Percentiles rank a stretch among this genome's conserved stretches.
These are phyloP conservation scores for Drosophila sucinea DNA, from an alignment of 1,140 invertebrate genomes.

Conservation along the genomic window DNA sequence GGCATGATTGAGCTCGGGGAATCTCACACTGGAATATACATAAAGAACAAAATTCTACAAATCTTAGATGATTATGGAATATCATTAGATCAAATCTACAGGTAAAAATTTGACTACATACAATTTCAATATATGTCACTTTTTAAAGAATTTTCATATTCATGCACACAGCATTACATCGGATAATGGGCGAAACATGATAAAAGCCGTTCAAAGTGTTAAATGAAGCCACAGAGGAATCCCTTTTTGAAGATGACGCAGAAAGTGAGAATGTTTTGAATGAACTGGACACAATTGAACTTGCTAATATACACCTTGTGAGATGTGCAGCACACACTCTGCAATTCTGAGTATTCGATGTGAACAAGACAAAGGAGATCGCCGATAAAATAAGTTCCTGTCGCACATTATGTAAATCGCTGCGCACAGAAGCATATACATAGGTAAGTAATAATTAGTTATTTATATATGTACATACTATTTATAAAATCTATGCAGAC, in stretches of 20 bases:
- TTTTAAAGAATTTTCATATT: constrained; percentile 15
- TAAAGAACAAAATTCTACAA: neutral
- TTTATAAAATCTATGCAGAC: constrained; percentile 17
- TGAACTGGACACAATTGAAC: constrained; percentile 14
- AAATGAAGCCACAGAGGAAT: constrained; percentile 34
- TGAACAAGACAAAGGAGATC: constrained; percentile 17
- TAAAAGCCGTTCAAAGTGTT: constrained; percentile 32
- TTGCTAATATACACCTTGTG: constrained; percentile 36
- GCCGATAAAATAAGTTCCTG: too few relatives aligned
- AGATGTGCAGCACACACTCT: constrained; percentile 33
- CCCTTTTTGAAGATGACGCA: constrained; percentile 16
- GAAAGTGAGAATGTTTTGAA: constrained; percentile 5
- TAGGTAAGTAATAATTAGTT: constrained; percentile 6
- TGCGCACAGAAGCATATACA: too few relatives aligned
- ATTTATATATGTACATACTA: constrained; percentile 7
- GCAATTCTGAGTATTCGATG: constrained; percentile 36
- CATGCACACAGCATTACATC: constrained; percentile 36
- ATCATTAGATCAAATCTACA: constrained; percentile 25
- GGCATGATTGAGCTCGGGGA: constrained; percentile 28
- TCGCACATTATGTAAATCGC: too few relatives aligned
- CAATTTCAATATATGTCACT: constrained; percentile 6
- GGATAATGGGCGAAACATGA: constrained; percentile 34
- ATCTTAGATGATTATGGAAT: constrained; percentile 29
- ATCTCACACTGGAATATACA: constrained; percentile 20
- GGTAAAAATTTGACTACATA: constrained; percentile 32